Evolutionary conservation across 2,888 invertebrate genomes (phyloP).

Genomic region (Pteria penguin): DNA sequence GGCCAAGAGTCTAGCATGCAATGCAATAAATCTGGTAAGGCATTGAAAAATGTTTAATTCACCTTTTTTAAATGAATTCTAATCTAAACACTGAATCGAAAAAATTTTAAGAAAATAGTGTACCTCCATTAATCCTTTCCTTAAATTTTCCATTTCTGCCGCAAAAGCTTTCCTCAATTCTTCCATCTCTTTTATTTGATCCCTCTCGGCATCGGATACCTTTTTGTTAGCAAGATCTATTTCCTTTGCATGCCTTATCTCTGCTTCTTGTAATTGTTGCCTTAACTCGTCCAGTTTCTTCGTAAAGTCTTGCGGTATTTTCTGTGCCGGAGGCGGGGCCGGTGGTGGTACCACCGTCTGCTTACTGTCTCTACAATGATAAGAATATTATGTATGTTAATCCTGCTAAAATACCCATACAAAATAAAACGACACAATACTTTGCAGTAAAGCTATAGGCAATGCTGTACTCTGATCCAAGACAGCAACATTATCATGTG

Average conservation of each 20-base stretch:
- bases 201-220: constrained; percentile 6
- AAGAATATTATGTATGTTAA: not conserved
- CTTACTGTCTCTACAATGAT: constrained; percentile 28
- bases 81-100: too few relatives aligned
- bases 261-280: constrained; percentile 48
- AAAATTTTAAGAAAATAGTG: too few relatives aligned
- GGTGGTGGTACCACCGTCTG: not conserved
- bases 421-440: too few relatives aligned
- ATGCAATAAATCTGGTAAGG: too few relatives aligned
- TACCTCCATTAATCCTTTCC: constrained; percentile 30
- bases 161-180: constrained; percentile 63
- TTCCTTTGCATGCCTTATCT: constrained; percentile 54
- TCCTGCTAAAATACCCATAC: too few relatives aligned
- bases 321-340: not conserved
- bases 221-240: constrained; percentile 47
- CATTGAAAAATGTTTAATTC: too few relatives aligned
- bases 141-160: constrained; percentile 55
- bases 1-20: too few relatives aligned
- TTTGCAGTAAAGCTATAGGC: too few relatives aligned
- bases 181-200: constrained; percentile 59
- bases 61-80: too few relatives aligned
- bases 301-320: constrained; percentile 41
- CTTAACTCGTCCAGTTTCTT: constrained; percentile 48
- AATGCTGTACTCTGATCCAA: too few relatives aligned
- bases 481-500: too few relatives aligned